These are phyloP conservation scores for Antigone vipio DNA, from an alignment of 2,113 vertebrate genomes.

Conservation along the genomic window DNA sequence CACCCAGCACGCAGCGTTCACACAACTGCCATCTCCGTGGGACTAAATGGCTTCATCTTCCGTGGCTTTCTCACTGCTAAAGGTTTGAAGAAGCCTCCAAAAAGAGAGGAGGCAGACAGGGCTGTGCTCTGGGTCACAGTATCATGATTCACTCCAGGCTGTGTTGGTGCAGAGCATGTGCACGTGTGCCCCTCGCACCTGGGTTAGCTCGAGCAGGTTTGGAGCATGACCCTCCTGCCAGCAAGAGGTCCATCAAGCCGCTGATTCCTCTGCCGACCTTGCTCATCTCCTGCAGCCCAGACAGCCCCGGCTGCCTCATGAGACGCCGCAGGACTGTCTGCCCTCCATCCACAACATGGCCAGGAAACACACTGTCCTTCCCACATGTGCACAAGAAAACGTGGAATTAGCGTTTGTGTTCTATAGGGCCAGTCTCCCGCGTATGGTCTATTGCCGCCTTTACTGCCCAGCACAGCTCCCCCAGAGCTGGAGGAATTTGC, in stretches of 20 bases:
- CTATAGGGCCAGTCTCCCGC: background rate
- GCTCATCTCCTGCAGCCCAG: background rate
- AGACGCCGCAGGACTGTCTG: background rate
- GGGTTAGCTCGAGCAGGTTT: background rate
- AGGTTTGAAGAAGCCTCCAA: background rate
- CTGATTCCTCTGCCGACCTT: background rate
- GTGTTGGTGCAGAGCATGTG: fast-evolving
- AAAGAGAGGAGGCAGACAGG: background rate
- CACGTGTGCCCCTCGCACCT: fast-evolving
- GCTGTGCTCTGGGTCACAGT: background rate
- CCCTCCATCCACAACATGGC: background rate
- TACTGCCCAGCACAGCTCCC: background rate
- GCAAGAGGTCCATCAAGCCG: background rate
- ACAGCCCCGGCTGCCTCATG: background rate
- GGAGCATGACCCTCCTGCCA: background rate
- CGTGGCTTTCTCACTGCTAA: background rate
- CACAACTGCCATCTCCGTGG: fast-evolving
- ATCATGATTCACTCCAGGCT: fast-evolving
- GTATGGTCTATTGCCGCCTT: background rate
- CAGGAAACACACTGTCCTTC: background rate
- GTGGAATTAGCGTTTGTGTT: background rate
- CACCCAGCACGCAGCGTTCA: background rate
- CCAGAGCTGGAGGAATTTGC: background rate
- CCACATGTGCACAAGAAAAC: background rate
- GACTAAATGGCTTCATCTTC: background rate